Base-by-base conservation (phyloP, 2,113 vertebrate genomes). In the Vulpes lagopus region DNA sequence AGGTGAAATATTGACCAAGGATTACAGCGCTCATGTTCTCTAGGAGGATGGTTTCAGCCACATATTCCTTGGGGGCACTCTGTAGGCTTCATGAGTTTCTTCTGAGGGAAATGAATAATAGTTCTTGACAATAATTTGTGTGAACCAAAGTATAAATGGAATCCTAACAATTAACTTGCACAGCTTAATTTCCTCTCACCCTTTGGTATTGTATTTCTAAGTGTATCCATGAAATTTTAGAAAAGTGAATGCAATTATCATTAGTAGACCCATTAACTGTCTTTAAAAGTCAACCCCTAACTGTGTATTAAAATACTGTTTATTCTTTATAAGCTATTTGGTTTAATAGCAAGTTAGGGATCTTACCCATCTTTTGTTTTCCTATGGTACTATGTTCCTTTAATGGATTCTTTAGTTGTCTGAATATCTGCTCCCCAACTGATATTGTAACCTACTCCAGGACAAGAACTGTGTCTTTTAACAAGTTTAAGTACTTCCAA, bases 131-230 rank as follows among this genome's bases (percentile, higher is more conserved):
- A 25, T 35, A 23, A 92, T 76, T 65, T 80, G 10, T 92, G 11
- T 67, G 43, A 88, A 73, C 64, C 59, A 78, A 92, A 94, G 4
- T 88, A 38, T 74, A 78, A 78, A 15, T 57, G 38, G 16, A 76
- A 74, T 78, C 38, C 88, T 88, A 74, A 88, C 92, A 95, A 27
- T 62, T 59, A 81, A 65, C 22, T 69, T 60, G 20, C 1, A 59
- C 83, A 81, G 51, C 69, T 76, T 94, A 49, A 35, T 65, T 94
- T 96, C 91, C 65, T 85, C 49, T 67, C 76, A 67, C 23, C 78
- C 35, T 76, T 91, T 91, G 38, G 7, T 57, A 92, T 84, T 83
- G 53, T 76, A 76, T 35, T 38, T 78, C 10, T 89, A 89, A 93
- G 84, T 38, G 94, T 76, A 91, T 8, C 30, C 7, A 27, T 62